A percentile compares a stretch with the other conserved stretches of the same genome.
Evolutionary conservation across 2,113 vertebrate species (phyloP).

Genomic region (Apistogramma diplotaenia): DNA sequence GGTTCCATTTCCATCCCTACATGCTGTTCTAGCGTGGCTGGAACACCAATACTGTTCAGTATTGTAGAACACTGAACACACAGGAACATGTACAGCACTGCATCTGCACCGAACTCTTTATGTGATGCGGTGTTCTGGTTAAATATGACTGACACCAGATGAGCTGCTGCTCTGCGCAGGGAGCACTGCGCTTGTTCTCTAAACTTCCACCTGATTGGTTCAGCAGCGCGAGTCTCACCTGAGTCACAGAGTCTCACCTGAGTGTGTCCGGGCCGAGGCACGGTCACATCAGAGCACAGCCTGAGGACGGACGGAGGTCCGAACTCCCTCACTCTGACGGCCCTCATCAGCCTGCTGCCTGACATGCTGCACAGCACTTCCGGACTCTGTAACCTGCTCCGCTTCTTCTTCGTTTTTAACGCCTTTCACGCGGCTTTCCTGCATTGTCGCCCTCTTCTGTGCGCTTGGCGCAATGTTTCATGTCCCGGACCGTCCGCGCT

Average conservation of each 20-base stretch:
- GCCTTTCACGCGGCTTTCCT: neutral
- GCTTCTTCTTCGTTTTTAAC: neutral
- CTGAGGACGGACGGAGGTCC: constrained; percentile 87
- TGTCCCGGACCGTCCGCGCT: too few species aligned
- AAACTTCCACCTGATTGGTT: neutral
- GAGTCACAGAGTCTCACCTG: constrained; percentile 81
- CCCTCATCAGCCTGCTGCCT: constrained; percentile 83
- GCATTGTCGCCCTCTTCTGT: neutral
- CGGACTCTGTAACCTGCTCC: neutral
- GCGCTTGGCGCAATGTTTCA: neutral
- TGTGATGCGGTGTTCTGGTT: too few species aligned
- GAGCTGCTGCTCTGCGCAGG: neutral
- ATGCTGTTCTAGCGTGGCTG: neutral
- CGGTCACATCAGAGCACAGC: constrained; percentile 71
- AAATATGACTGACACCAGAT: too few species aligned
- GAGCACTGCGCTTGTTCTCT: neutral
- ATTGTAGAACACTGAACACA: neutral
- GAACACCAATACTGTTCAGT: neutral
- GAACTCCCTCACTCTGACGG: constrained; percentile 86
- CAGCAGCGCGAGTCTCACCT: constrained; percentile 73
- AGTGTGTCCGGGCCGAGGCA: constrained; percentile 79
- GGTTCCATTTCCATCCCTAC: neutral
- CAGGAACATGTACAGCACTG: too few species aligned
- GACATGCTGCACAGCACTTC: constrained; percentile 70
- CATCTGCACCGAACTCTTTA: too few species aligned